Evolutionary conservation across 2,113 vertebrate genomes (phyloP).

Genomic region (Sinocyclocheilus anophthalmus): DNA sequence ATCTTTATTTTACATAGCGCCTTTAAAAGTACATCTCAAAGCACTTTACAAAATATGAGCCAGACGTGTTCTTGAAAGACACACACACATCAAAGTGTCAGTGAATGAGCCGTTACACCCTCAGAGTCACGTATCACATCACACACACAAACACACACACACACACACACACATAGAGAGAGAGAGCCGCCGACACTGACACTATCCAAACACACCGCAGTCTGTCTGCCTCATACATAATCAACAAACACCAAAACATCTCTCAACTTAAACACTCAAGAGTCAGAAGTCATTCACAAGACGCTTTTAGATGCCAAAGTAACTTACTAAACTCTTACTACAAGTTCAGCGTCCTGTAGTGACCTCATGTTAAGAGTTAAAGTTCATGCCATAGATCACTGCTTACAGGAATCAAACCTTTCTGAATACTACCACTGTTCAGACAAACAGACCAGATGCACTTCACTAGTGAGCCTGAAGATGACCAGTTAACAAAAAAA

Average conservation of each 20-base stretch:
- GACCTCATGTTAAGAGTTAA: too few species aligned
- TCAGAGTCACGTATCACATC: neutral
- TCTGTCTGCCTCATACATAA: constrained; percentile 5
- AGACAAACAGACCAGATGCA: too few species aligned
- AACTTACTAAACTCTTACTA: neutral
- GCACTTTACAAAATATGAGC: neutral
- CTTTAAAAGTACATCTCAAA: neutral
- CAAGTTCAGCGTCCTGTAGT: neutral
- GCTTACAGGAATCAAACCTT: too few species aligned
- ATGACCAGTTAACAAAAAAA: too few species aligned
- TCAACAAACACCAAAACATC: neutral
- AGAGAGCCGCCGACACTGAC: neutral
- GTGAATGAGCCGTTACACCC: neutral
- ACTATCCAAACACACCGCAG: neutral
- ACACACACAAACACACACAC: constrained; percentile 5
- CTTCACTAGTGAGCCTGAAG: too few species aligned
- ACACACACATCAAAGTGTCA: neutral
- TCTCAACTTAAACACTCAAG: constrained; percentile 2
- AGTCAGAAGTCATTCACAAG: neutral
- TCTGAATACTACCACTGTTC: too few species aligned
- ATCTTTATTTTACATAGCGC: neutral
- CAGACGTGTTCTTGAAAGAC: neutral
- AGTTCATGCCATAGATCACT: too few species aligned
- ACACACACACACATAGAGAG: constrained; percentile 12
- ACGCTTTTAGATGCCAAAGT: neutral